Base-by-base conservation (phyloP, 2,797 vertebrate species). In the Muscicapa striata region DNA sequence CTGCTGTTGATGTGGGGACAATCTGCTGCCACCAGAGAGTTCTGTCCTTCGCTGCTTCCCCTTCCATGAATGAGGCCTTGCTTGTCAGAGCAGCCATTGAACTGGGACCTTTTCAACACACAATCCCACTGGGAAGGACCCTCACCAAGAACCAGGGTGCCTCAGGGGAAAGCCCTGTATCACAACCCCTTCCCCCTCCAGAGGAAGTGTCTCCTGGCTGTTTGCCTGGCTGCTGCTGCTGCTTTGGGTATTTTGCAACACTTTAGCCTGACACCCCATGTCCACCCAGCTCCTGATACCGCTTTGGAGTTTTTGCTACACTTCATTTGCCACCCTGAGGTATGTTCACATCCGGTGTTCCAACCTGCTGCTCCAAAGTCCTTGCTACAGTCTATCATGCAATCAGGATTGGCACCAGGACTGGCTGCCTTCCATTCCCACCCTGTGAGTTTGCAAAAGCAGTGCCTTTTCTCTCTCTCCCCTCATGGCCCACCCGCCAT, bases 201-300 rank as follows among this genome's bases (percentile, higher is more conserved):
- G 14, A 51, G 32, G 49, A 17, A 29, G 5, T 3, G 9, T 18
- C 48, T 52, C 24, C 26, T 11, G 12, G 38, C 19, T 52, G 30
- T 30, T 43, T 34, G 32, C 32, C 15, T 11, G 26, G 45, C 45
- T 45, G 43, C 38, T 63, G 30, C 30, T 11, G 8, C 59, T 36
- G 38, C 19, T 34, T 62, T 0, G 2, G 11, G 14, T 6, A 21
- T 62, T 62, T 62, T 62, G 45, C 58, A 38, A 34, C 13, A 22
- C 10, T 62, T 41, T n/a, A 76, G 27, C 30, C 23, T 0, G 0
- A 51, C 18, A n/a, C 8, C 9, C 36, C 11, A n/a, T 5, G 13
- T 11, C 22, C 4, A 0, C 36, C 23, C 2, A 1, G 23, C 7
- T 51, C 45, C 29, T 26, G 13, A 24, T 19, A 24, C 3, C 1